Evolutionary conservation across 2,888 invertebrate species (phyloP).

Genomic region (Chromoteleia sp.): DNA sequence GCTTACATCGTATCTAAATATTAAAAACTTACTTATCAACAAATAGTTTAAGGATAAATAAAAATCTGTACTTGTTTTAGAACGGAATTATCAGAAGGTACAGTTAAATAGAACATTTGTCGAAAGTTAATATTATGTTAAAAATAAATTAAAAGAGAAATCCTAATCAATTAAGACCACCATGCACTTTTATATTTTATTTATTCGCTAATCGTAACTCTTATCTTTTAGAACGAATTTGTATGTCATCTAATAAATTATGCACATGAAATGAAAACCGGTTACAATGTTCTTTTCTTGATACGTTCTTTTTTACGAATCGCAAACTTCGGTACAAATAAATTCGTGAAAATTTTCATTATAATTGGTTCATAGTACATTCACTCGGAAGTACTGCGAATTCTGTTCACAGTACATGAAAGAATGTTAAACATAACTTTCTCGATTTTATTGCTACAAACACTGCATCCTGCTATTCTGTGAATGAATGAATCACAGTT

Average conservation of each 20-base stretch:
- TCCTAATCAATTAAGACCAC: slow-evolving; percentile 17
- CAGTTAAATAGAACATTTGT: slow-evolving; percentile 7
- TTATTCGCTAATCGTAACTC: background rate
- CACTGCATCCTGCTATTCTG: slow-evolving; percentile 7
- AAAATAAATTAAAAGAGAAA: slow-evolving; percentile 12
- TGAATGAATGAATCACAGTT: slow-evolving; percentile 21
- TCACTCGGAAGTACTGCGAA: slow-evolving; percentile 47
- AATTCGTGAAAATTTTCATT: slow-evolving; percentile 22
- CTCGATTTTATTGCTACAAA: slow-evolving; percentile 44
- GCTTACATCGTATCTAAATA: background rate
- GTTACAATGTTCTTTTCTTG: too few relatives aligned
- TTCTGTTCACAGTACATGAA: slow-evolving; percentile 45
- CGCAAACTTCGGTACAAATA: background rate
- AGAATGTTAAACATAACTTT: slow-evolving; percentile 58
- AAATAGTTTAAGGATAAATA: too few relatives aligned
- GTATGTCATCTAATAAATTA: slow-evolving; percentile 1
- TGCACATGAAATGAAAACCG: too few relatives aligned
- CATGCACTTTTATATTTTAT: background rate
- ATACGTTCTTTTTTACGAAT: too few relatives aligned
- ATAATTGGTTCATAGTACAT: slow-evolving; percentile 33
- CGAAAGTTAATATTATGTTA: background rate
- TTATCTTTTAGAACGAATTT: background rate
- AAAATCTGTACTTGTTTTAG: background rate
- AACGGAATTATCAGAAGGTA: background rate
- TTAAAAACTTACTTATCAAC: background rate